Conservation (phyloP, 2,888 invertebrate species). For the Eutolmus rufibarbis region DNA sequence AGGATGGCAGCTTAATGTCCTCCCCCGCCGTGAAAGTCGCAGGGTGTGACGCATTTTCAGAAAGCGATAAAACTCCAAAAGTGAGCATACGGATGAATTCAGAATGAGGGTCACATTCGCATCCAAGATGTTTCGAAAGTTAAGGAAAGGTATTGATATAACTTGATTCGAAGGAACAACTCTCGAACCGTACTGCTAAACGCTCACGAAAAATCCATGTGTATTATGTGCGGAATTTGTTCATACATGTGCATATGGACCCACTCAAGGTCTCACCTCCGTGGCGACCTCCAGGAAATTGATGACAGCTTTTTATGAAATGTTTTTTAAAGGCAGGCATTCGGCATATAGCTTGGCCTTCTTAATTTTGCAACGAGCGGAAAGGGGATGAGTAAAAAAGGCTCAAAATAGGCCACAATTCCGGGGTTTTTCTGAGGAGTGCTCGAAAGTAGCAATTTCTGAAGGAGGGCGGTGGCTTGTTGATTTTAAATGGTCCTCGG, state of each 20-base stretch:
- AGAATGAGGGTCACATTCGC: not conserved
- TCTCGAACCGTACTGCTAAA: not conserved
- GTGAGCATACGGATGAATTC: not conserved
- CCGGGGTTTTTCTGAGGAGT: not conserved
- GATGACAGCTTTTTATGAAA: not conserved
- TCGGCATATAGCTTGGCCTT: not conserved
- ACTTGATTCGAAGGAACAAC: not conserved
- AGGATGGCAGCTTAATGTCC: not conserved
- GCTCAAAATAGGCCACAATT: not conserved
- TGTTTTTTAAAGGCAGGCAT: not conserved
- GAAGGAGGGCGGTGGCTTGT: not conserved
- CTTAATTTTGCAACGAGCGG: not conserved
- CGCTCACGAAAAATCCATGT: not conserved
- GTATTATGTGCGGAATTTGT: not conserved
- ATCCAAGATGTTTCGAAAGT: not conserved
- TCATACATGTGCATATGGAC: not conserved
- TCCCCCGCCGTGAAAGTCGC: not conserved
- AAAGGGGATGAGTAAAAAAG: not conserved
- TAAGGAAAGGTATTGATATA: not conserved
- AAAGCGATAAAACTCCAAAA: not conserved
- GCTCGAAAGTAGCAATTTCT: not conserved
- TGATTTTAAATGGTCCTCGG: not conserved
- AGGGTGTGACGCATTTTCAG: not conserved
- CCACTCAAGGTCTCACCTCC: not conserved
- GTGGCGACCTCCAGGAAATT: not conserved